phyloP scores from a whole-genome alignment of 2,888 invertebrate species.

The Conomelus anceps region DNA sequence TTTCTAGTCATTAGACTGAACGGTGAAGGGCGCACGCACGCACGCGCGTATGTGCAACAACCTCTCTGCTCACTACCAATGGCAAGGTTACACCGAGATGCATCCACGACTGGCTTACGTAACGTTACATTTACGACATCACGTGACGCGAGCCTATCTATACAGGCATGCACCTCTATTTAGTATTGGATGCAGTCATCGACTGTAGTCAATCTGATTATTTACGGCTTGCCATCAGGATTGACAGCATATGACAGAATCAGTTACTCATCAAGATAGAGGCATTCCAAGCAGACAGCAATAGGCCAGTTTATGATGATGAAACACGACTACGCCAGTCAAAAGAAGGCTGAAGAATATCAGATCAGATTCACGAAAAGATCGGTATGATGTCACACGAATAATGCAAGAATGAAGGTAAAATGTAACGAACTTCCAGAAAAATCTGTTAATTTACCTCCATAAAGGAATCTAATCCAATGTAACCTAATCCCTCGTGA shows the following conservation, averaged over 20 bases:
- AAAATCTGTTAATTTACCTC: no score
- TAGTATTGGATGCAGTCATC: not conserved
- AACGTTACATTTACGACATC: not conserved
- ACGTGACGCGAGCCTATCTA: not conserved
- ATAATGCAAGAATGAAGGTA: no score
- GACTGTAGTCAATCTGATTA: not conserved
- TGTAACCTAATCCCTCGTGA: no score
- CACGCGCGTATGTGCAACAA: not conserved
- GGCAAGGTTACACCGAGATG: not conserved
- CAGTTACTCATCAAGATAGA: not conserved
- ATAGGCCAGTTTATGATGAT: no score
- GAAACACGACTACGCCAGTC: no score
- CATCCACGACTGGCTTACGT: not conserved
- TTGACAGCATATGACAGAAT: not conserved
- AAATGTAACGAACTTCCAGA: no score
- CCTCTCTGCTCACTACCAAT: not conserved
- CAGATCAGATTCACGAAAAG: no score
- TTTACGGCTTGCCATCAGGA: not conserved
- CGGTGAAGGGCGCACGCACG: not conserved
- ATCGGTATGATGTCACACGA: no score
- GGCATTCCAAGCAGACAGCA: no score
- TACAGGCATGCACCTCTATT: not conserved
- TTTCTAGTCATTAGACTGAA: not conserved
- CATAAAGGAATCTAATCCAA: no score
- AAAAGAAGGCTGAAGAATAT: no score